Percentiles rank a stretch among this genome's conserved stretches.
phyloP scores from a whole-genome alignment of 2,797 vertebrate species.

The Cottoperca gobio region DNA sequence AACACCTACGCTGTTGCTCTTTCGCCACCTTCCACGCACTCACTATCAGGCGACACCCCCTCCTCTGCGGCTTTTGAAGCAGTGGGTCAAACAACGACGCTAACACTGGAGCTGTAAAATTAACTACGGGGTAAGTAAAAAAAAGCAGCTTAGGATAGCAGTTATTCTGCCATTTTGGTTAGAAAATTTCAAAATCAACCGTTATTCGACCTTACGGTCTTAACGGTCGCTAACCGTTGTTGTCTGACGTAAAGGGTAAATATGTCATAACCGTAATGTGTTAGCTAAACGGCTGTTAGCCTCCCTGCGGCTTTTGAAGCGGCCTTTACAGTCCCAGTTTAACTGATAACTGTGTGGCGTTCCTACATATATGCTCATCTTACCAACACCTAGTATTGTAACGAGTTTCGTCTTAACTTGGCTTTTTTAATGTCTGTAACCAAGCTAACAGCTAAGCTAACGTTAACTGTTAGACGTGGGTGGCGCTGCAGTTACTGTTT shows the following conservation, averaged over 20 bases:
- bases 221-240: background rate
- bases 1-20: background rate
- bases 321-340: background rate
- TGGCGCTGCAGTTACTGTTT: background rate
- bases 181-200: background rate
- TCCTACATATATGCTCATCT: background rate
- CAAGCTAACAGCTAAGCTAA: background rate
- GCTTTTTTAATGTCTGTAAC: background rate
- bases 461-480: background rate
- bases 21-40: constrained; percentile 76
- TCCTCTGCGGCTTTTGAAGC: constrained; percentile 82
- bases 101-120: constrained; percentile 87
- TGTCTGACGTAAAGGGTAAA: background rate
- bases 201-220: rapidly evolving
- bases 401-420: rapidly evolving
- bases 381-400: too few species aligned
- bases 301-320: background rate
- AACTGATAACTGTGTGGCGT: background rate
- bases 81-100: constrained; percentile 82
- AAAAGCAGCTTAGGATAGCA: background rate
- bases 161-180: background rate
- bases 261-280: background rate
- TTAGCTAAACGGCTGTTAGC: constrained; percentile 21
- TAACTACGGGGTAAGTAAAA: constrained; percentile 82
- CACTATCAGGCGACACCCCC: constrained; percentile 42